Base-by-base conservation (phyloP, 2,888 invertebrate species). In the Shargacucullia verbasci region DNA sequence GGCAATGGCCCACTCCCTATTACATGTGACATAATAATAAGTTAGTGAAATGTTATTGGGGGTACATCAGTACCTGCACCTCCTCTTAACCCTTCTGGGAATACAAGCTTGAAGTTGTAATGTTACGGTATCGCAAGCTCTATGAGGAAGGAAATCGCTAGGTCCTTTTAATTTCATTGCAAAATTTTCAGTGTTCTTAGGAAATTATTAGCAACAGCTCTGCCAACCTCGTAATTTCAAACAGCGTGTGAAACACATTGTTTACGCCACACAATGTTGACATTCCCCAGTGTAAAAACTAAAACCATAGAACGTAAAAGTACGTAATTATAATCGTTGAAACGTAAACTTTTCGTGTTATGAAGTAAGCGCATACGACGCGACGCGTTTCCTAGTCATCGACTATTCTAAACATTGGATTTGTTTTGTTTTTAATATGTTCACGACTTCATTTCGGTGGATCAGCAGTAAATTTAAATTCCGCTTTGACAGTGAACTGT, bases 261-360 rank as follows among this genome's bases (percentile, higher is more conserved):
- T 63, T 58, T 45, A 38, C 34, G 12, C 0, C n/a, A 48, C 57
- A 48, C 47, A 50, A 52, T 52, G 50, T 58, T 52, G 44, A 58
- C 64, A 69, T 69, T 58, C 64, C 37, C 3, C 44, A 12, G 8
- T 9, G 64, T 58, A 48, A 66, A 63, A 63, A 63, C 57, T 37
- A 45, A 57, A 50, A 34, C 63, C 13, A 11, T n/a, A 27, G 31
- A 58, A 52, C 47, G 62, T 57, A 69, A 66, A 57, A 14, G 14
- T 39, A 20, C 45, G 63, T 48, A 57, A 57, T 66, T 69, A 50
- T 62, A 62, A 66, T 50, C 14, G 56, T 35, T 57, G 43, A 27
- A 62, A 66, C 63, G 63, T 66, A 66, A 66, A 66, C 63, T 50
- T n/a, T 3, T 39, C 20, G 43, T 63, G 69, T 70, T 70, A 52